phyloP scores from a whole-genome alignment of 2,113 vertebrate species.

The Nyctereutes procyonoides region DNA sequence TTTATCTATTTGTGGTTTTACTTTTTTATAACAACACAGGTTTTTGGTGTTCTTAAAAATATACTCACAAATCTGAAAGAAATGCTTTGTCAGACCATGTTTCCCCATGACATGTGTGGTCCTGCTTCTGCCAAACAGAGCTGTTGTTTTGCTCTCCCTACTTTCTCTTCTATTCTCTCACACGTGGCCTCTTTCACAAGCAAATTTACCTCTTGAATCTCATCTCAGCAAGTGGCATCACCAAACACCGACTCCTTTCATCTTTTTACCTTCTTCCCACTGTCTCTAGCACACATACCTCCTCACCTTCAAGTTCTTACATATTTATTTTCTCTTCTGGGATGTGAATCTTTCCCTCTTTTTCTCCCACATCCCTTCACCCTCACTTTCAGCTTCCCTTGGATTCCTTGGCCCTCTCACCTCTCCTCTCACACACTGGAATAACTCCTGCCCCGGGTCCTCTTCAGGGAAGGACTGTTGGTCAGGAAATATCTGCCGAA shows the following conservation, averaged over 20 bases:
- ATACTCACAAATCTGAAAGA: slow-evolving; percentile 48
- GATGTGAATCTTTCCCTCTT: neutral
- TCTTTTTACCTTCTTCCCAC: neutral
- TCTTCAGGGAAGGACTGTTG: slow-evolving; percentile 27
- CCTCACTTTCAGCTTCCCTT: neutral
- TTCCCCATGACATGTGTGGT: neutral
- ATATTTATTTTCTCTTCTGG: neutral
- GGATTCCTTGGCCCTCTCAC: neutral
- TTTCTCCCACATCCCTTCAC: neutral
- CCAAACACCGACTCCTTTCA: neutral
- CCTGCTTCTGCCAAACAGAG: neutral
- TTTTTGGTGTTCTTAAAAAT: neutral
- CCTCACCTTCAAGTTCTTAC: neutral
- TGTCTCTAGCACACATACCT: neutral
- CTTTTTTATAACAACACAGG: neutral
- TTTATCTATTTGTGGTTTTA: slow-evolving; percentile 21
- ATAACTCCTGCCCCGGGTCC: neutral
- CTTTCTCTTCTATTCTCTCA: neutral
- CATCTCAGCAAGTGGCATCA: neutral
- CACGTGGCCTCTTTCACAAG: neutral
- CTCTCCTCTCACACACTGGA: neutral
- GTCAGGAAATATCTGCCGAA: slow-evolving; percentile 58
- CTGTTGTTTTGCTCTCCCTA: neutral
- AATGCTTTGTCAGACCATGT: neutral
- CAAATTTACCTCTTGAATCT: slow-evolving; percentile 38